Evolutionary conservation across 1,140 invertebrate species (phyloP).

Genomic region (Tetramorium alpestre): DNA sequence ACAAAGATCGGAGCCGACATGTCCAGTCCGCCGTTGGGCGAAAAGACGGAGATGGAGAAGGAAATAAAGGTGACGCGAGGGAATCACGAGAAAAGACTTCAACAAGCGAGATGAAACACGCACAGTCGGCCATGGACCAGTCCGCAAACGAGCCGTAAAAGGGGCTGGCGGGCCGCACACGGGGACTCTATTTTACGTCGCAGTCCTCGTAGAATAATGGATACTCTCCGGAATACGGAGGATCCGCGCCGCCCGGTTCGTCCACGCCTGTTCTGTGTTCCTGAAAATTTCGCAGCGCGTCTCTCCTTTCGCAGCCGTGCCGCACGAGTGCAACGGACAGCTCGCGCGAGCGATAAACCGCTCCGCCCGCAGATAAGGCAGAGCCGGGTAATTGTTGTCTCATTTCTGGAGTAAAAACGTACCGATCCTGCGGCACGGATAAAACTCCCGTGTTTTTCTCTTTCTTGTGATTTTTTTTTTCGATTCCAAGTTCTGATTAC

Average conservation of each 20-base stretch:
- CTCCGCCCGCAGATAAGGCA: neutral
- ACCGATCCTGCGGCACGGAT: neutral
- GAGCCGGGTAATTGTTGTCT: neutral
- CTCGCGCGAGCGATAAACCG: conserved; percentile 13
- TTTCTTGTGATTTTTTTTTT: neutral
- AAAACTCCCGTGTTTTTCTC: neutral
- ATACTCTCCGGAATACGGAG: neutral
- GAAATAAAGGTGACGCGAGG: conserved; percentile 41
- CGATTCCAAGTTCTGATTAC: conserved; percentile 15
- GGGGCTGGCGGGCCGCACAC: conserved; percentile 13
- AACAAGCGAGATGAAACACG: conserved; percentile 3
- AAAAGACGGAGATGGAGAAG: neutral
- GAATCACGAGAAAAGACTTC: conserved; percentile 23
- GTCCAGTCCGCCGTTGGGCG: neutral
- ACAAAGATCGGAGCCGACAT: neutral
- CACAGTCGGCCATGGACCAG: conserved; percentile 11
- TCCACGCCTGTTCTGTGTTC: conserved; percentile 56
- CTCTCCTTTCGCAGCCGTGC: neutral
- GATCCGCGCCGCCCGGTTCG: neutral
- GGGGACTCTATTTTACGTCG: conserved; percentile 50
- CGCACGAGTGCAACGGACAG: neutral
- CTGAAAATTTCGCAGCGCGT: conserved; percentile 15
- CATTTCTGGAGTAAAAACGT: conserved; percentile 4
- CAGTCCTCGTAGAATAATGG: conserved; percentile 35
- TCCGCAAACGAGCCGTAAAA: conserved; percentile 29